Percentiles rank a stretch among this genome's conserved stretches.
Conservation (phyloP, 2,113 vertebrate genomes). For the Syngnathoides biaculeatus region DNA sequence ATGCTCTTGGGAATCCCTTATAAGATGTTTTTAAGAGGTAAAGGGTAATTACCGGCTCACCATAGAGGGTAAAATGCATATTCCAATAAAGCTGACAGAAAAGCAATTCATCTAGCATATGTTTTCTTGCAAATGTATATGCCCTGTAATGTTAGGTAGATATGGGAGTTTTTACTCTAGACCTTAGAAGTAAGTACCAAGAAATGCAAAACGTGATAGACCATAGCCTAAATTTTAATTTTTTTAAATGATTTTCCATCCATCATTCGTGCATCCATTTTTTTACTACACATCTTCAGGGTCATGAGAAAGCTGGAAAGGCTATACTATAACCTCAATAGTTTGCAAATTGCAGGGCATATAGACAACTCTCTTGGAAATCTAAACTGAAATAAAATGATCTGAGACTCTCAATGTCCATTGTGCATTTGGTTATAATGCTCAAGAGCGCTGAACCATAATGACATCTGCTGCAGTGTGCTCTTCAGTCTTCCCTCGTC, state of each 20-base stretch:
- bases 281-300: not conserved
- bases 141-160: not conserved
- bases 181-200: too few relatives aligned
- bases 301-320: not conserved
- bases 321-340: not conserved
- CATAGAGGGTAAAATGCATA: not conserved
- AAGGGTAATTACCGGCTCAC: not conserved
- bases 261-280: too few relatives aligned
- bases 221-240: not conserved
- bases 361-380: not conserved
- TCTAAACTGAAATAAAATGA: not conserved
- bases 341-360: not conserved
- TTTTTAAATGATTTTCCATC: not conserved
- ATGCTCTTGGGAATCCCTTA: not conserved
- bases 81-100: not conserved
- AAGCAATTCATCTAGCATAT: not conserved
- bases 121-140: not conserved
- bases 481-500: not conserved
- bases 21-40: not conserved
- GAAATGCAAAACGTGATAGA: not conserved
- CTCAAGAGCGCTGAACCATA: not conserved
- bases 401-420: not conserved
- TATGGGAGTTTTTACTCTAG: not conserved
- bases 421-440: not conserved
- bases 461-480: conserved; percentile 1